A percentile compares a stretch with the other conserved stretches of the same genome.
phyloP scores from a whole-genome alignment of 2,113 vertebrate genomes.

The Cynoglossus semilaevis region DNA sequence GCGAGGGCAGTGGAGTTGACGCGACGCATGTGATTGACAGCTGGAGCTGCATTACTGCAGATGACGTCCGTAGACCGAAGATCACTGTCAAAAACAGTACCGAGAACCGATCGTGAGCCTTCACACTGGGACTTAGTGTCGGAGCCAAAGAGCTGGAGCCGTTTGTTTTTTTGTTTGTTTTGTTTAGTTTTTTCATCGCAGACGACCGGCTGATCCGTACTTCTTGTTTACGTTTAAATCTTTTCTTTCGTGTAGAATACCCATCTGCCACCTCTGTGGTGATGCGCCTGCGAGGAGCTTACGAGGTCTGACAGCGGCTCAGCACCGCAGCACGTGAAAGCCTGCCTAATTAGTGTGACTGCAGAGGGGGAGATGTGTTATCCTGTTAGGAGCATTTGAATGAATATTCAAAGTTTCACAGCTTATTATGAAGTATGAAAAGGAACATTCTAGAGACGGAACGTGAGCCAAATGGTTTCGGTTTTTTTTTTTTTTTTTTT shows the following conservation, averaged over 20 bases:
- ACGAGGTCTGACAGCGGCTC: slow-evolving; percentile 48
- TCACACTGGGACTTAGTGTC: no score
- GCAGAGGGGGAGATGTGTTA: slow-evolving; percentile 51
- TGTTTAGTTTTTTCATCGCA: no score
- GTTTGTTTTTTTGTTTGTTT: no score
- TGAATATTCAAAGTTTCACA: slow-evolving; percentile 51
- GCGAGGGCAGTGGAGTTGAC: no score
- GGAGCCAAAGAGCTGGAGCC: no score
- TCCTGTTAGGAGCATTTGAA: slow-evolving; percentile 47
- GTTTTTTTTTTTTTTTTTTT: no score
- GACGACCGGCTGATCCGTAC: slow-evolving; percentile 15
- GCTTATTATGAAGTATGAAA: slow-evolving; percentile 15
- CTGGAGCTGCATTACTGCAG: no score
- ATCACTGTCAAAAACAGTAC: no score
- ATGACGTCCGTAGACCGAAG: no score
- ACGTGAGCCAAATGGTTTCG: background rate
- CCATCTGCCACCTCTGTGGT: slow-evolving; percentile 71
- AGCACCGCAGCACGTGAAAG: slow-evolving; percentile 40
- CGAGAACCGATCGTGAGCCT: no score
- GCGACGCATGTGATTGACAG: no score
- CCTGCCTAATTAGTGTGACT: slow-evolving; percentile 69
- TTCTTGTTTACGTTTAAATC: slow-evolving; percentile 41
- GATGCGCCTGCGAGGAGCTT: slow-evolving; percentile 57
- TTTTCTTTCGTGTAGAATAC: slow-evolving; percentile 48
- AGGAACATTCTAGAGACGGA: slow-evolving; percentile 4